These are phyloP conservation scores for Thinocorus orbignyianus DNA, from an alignment of 2,113 vertebrate species.

Conservation along the genomic window DNA sequence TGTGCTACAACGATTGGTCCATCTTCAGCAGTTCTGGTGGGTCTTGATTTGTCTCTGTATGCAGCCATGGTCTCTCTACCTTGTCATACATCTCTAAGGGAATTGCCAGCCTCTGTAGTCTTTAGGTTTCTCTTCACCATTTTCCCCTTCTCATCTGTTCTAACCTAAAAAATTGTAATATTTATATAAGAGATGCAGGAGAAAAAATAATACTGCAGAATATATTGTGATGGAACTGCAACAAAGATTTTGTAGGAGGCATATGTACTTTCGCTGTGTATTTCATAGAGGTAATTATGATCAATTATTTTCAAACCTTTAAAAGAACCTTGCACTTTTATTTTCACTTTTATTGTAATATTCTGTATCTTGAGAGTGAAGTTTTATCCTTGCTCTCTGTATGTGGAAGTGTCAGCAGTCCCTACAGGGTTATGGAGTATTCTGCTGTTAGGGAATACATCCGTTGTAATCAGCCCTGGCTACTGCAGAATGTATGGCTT, in stretches of 20 bases:
- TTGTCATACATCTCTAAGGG: neutral
- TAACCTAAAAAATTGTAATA: neutral
- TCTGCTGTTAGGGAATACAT: neutral
- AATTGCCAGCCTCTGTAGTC: neutral
- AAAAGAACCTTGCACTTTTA: neutral
- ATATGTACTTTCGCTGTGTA: neutral
- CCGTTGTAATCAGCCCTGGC: neutral
- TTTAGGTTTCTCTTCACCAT: neutral
- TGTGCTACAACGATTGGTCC: neutral
- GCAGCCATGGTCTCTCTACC: neutral
- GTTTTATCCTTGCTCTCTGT: neutral
- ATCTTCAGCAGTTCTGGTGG: neutral
- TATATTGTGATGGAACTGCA: neutral
- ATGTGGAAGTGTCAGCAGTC: neutral
- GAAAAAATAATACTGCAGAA: neutral
- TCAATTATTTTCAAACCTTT: neutral
- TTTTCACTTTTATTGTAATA: neutral
- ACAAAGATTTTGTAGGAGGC: neutral
- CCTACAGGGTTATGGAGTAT: neutral
- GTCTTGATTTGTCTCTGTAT: neutral
- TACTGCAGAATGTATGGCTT: neutral
- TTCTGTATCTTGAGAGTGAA: neutral
- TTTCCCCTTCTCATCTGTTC: neutral
- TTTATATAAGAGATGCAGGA: neutral
- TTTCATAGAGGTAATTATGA: neutral